Evolutionary conservation across 2,797 vertebrate species (phyloP).

Genomic region (Paguma larvata): DNA sequence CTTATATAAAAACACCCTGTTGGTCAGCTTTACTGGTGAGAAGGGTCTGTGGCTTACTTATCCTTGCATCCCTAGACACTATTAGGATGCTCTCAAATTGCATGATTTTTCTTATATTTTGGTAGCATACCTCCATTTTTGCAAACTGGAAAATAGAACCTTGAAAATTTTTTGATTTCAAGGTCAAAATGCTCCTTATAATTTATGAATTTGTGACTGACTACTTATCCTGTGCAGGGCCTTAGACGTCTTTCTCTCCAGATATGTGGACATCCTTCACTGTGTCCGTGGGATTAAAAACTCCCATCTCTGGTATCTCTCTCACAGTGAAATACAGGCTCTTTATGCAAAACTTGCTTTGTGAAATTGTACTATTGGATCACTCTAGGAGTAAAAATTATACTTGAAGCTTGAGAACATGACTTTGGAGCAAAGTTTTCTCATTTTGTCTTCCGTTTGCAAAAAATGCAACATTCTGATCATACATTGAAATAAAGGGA

Average conservation of each 20-base stretch:
- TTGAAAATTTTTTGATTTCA: conserved; percentile 67
- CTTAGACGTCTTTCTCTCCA: conserved; percentile 47
- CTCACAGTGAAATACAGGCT: conserved; percentile 65
- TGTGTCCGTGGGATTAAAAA: conserved; percentile 51
- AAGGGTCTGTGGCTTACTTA: neutral
- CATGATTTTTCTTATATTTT: neutral
- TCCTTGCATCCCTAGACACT: neutral
- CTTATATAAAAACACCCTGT: neutral
- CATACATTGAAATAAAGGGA: neutral
- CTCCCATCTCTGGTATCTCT: conserved; percentile 67
- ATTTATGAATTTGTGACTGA: conserved; percentile 55
- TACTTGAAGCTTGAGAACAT: conserved; percentile 58
- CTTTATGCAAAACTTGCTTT: conserved; percentile 61
- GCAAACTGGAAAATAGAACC: conserved; percentile 41
- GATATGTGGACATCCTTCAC: conserved; percentile 61
- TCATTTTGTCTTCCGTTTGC: neutral
- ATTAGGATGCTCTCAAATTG: neutral
- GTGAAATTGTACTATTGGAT: conserved; percentile 55
- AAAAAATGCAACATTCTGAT: conserved; percentile 11
- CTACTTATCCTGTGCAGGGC: neutral
- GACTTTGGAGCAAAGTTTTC: conserved; percentile 59
- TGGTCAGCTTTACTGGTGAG: neutral
- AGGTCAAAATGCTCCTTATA: conserved; percentile 67
- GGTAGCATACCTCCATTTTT: conserved; percentile 44
- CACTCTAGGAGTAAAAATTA: conserved; percentile 73